These are phyloP conservation scores for Elephas maximus DNA, from an alignment of 2,113 vertebrate species.

Conservation along the genomic window DNA sequence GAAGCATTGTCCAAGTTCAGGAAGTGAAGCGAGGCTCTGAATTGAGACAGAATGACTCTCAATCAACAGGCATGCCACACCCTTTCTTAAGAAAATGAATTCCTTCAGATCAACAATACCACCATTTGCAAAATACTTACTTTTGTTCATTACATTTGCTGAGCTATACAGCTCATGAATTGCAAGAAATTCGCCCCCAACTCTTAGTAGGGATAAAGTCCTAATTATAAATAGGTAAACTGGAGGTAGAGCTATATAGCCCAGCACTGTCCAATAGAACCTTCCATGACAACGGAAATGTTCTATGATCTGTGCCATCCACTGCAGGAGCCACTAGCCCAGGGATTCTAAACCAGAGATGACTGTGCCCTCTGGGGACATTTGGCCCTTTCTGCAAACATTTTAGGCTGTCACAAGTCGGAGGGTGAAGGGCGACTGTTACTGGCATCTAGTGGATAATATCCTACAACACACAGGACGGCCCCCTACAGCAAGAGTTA, in stretches of 20 bases:
- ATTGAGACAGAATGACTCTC: not conserved
- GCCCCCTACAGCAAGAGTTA: not conserved
- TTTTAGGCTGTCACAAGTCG: not conserved
- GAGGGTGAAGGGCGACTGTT: not conserved
- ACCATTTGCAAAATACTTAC: not conserved
- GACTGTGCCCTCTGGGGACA: not conserved
- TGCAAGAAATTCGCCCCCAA: not conserved
- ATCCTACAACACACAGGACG: not conserved
- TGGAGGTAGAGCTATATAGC: not conserved
- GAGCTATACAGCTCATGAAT: not conserved
- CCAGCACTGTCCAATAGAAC: not conserved
- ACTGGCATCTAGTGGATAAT: not conserved
- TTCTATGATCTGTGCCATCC: not conserved
- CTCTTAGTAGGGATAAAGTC: not conserved
- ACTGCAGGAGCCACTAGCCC: not conserved
- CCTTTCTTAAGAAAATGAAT: slow-evolving; percentile 22
- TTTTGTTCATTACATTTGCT: not conserved
- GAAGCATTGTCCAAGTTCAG: not conserved
- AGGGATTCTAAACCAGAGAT: not conserved
- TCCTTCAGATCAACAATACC: not conserved
- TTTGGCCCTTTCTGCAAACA: not conserved
- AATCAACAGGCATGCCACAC: not conserved
- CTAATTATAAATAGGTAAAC: not conserved
- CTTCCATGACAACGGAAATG: not conserved
- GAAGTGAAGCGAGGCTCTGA: not conserved